Evolutionary conservation across 2,113 vertebrate genomes (phyloP), one percentile per base, ranked within the genome.

Genomic region (Elachura formosa): DNA sequence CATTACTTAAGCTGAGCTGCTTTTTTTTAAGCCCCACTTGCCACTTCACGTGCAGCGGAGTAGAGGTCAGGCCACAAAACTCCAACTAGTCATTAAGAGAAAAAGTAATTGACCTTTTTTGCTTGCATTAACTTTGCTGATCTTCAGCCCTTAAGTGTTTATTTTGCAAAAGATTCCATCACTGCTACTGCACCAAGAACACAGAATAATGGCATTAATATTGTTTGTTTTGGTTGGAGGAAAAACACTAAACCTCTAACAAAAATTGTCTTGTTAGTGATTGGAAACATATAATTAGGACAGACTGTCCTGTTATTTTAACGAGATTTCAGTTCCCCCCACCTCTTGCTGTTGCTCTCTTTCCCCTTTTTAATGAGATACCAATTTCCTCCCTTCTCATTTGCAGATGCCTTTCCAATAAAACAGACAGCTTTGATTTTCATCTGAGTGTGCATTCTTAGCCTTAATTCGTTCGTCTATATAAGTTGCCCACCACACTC

Each of bases 391-490:
- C 93, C 82, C 54, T 77, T 91, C 94, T 89, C 81, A 45, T 95
- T 97, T 94, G 89, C 89, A 97, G 97, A 98, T 95, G 97, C 89
- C 90, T 96, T 85, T 96, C 93, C 94, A 97, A 94, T 97, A 97
- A 98, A 98, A 96, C 83, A 96, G 95, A 97, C 95, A 98, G 96
- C 96, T 98, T 98, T 98, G 97, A 97, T 97, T 98, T 98, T 96
- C 91, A 80, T 94, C 86, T 84, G 91, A 93, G 87, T 63, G 10
- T 87, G 91, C 96, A 97, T 94, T 97, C 96, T 96, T 43, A 63
- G 89, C 84, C 90, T 95, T 95, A 96, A 97, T 97, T 97, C 96
- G 96, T 97, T 97, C n/a, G 3, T 84, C 86, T 92, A 41, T 3
- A 4, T 33, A 41, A 95, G 71, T 15, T 94, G 67, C 82, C 62